These are phyloP conservation scores for Baryphthengus martii DNA, from an alignment of 2,113 vertebrate genomes.

Conservation along the genomic window DNA sequence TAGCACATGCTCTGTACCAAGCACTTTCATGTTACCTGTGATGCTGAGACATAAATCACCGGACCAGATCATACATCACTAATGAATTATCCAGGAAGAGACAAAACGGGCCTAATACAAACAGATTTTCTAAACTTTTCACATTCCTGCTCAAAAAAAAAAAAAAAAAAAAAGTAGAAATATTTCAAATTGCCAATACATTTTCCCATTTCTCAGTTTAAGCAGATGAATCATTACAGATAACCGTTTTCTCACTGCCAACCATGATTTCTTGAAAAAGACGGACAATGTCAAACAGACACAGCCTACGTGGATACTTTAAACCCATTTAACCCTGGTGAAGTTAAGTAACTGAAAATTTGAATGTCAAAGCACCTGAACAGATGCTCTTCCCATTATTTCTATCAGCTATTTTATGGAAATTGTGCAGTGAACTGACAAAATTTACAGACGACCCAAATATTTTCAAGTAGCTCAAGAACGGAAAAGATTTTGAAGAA, in stretches of 20 bases:
- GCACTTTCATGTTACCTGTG: accelerated
- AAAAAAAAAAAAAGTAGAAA: too few relatives aligned
- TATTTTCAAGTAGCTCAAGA: background rate
- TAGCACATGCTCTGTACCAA: background rate
- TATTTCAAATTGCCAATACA: background rate
- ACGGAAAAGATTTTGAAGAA: background rate
- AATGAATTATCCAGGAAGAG: background rate
- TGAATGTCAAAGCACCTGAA: background rate
- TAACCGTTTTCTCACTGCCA: background rate
- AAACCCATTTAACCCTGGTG: background rate
- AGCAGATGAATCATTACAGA: background rate
- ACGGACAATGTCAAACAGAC: background rate
- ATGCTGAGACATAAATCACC: background rate
- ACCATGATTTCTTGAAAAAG: background rate
- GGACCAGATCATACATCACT: background rate
- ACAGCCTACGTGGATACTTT: background rate
- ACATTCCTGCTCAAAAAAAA: background rate
- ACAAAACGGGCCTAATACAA: background rate
- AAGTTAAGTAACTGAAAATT: background rate
- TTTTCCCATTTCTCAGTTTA: background rate
- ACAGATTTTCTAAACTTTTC: background rate
- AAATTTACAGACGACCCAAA: background rate
- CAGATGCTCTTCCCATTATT: background rate
- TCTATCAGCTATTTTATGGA: background rate
- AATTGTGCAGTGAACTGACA: background rate